phyloP scores from a whole-genome alignment of 1,140 invertebrate genomes.

The Calycopis cecrops region DNA sequence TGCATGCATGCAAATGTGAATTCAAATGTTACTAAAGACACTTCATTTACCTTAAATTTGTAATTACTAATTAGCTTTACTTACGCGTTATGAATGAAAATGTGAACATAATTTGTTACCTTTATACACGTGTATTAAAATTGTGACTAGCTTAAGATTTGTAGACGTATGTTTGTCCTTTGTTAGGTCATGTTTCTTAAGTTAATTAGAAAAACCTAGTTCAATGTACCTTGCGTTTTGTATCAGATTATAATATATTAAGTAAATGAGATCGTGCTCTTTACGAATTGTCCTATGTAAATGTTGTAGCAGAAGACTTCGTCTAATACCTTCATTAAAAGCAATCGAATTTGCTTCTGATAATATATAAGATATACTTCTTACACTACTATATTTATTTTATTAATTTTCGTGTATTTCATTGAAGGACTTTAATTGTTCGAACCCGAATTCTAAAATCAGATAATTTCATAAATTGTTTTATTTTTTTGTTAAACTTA shows the following conservation, averaged over 20 bases:
- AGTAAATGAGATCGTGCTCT: conserved; percentile 3
- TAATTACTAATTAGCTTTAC: background rate
- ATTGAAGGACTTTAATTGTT: no score
- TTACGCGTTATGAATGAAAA: no score
- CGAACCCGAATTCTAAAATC: no score
- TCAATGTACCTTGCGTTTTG: conserved; percentile 6
- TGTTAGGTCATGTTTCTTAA: conserved; percentile 1
- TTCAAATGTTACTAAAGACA: no score
- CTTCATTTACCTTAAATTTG: background rate
- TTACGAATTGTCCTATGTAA: conserved; percentile 31
- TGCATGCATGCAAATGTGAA: no score
- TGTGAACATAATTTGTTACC: no score
- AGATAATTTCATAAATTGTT: no score
- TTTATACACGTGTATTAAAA: conserved; percentile 2
- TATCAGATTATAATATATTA: conserved; percentile 7
- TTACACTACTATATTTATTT: no score
- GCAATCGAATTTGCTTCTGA: no score
- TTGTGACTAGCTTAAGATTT: conserved; percentile 4
- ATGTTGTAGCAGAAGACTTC: conserved; percentile 36
- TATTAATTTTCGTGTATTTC: no score
- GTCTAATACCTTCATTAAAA: conserved; percentile 1
- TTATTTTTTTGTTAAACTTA: no score
- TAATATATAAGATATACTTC: no score
- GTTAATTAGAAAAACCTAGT: conserved; percentile 3
- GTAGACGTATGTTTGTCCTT: conserved; percentile 3